Evolutionary conservation across 2,113 vertebrate genomes (phyloP).

Genomic region (Tyto alba): DNA sequence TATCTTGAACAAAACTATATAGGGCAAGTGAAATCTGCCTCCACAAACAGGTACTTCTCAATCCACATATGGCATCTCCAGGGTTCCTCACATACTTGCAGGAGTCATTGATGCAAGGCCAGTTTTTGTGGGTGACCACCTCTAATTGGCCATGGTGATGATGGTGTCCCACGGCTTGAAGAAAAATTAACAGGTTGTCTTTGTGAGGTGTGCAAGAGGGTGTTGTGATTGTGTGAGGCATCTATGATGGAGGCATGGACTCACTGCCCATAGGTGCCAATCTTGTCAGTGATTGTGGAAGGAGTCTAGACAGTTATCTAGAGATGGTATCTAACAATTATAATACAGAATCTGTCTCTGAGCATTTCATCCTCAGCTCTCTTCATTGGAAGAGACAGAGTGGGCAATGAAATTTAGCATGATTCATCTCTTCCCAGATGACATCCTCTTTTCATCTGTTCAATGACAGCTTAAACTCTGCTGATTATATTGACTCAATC

Average conservation of each 20-base stretch:
- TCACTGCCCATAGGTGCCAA: accelerated
- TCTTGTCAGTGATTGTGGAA: not conserved
- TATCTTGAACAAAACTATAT: not conserved
- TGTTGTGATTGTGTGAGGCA: accelerated
- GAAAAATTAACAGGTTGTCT: not conserved
- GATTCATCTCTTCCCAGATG: not conserved
- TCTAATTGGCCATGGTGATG: not conserved
- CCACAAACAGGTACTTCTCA: not conserved
- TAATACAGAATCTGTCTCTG: not conserved
- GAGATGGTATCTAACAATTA: not conserved
- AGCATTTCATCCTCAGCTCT: not conserved
- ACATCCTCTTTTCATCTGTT: not conserved
- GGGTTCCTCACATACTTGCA: not conserved
- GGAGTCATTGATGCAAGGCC: not conserved
- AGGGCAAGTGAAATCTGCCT: not conserved
- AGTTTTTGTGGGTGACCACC: not conserved
- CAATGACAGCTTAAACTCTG: not conserved
- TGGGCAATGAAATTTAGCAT: not conserved
- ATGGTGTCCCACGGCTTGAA: not conserved
- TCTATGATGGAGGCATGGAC: not conserved
- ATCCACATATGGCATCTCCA: too few species aligned
- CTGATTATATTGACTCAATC: not conserved
- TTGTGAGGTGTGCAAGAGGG: not conserved
- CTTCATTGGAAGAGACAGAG: not conserved
- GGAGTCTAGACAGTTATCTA: not conserved